Base-by-base conservation (phyloP, 2,888 invertebrate species). In the Macaria notata region DNA sequence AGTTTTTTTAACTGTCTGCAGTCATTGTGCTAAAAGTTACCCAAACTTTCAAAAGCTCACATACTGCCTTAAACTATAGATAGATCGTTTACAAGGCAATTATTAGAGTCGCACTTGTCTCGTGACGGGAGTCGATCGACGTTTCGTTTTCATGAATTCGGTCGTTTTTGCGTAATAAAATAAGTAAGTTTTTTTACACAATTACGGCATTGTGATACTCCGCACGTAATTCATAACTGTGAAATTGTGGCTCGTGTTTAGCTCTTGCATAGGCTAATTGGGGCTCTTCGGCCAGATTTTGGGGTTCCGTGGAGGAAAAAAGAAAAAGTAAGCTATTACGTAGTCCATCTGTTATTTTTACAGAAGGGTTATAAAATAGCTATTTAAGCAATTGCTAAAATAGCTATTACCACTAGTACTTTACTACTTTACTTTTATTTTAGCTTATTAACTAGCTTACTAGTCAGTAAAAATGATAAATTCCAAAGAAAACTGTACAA, bases 131-230 rank as follows among this genome's bases (percentile, higher is more conserved):
- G 64, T 75, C 77, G 79, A 82, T 80, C 71, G 74, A 71, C 64
- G 71, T 73, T 73, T 69, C 73, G 78, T 81, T 83, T 84, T 83
- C 67, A 71, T 81, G 74, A 76, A 51, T 82, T 81, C 72, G 75
- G 69, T 51, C 66, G 61, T 70, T 75, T 36, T 86, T 84, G 70
- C 83, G 79, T 76, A 86, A 85, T 2, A 19, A 19, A 19, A 19
- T 19, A 19, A 19, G 19, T 19, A 19, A 19, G 19, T 19, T 19
- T 19, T 19, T 19, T 19, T 19, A 19, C 66, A 64, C 65, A 66
- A 66, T 64, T 65, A 65, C 59, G 53, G 66, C 66, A 66, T 55
- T 58, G 66, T 69, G 57, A 61, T 65, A 68, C 61, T 39, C 33
- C 57, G 63, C 56, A 65, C 66, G 61, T 56, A 52, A 59, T 56